A percentile compares a stretch with the other conserved stretches of the same genome.
phyloP scores from a whole-genome alignment of 1,140 invertebrate genomes.

The Drosophila simulans region DNA sequence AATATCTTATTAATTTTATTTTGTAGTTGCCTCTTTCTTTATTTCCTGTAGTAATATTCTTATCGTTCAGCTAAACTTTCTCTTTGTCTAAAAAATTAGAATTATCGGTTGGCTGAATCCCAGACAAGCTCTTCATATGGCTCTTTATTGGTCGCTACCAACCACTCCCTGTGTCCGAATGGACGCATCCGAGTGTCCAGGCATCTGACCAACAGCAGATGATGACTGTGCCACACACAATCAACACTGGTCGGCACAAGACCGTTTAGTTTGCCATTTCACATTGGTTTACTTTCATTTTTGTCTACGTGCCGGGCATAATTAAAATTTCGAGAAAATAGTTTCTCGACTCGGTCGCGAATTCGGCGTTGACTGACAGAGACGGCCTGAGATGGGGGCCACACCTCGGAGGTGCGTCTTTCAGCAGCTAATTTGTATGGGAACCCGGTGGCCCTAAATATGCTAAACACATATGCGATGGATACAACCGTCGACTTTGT shows the following conservation, averaged over 20 bases:
- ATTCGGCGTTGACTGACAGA: conserved; percentile 40
- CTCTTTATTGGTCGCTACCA: conserved; percentile 5
- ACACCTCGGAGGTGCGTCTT: conserved; percentile 59
- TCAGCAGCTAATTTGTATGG: conserved; percentile 63
- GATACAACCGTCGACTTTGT: conserved; percentile 6
- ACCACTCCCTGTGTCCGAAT: conserved; percentile 18
- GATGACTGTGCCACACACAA: conserved; percentile 30
- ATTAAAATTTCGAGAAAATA: conserved; percentile 74
- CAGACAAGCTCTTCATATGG: conserved; percentile 7
- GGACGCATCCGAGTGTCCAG: conserved; percentile 10
- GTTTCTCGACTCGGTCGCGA: conserved; percentile 66
- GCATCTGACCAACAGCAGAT: conserved; percentile 1
- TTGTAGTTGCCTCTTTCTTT: too few relatives aligned
- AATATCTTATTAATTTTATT: background rate
- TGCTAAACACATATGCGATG: conserved; percentile 12
- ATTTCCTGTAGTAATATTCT: too few relatives aligned
- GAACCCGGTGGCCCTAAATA: conserved; percentile 43
- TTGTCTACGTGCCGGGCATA: conserved; percentile 76
- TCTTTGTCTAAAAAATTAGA: conserved; percentile 1
- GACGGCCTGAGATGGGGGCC: conserved; percentile 9
- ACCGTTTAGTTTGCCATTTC: conserved; percentile 65
- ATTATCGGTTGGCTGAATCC: background rate
- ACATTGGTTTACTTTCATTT: conserved; percentile 80
- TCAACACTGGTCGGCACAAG: conserved; percentile 14
- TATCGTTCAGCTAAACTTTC: conserved; percentile 3